Base-by-base conservation (phyloP, 2,797 vertebrate genomes). In the Loriculus beryllinus region DNA sequence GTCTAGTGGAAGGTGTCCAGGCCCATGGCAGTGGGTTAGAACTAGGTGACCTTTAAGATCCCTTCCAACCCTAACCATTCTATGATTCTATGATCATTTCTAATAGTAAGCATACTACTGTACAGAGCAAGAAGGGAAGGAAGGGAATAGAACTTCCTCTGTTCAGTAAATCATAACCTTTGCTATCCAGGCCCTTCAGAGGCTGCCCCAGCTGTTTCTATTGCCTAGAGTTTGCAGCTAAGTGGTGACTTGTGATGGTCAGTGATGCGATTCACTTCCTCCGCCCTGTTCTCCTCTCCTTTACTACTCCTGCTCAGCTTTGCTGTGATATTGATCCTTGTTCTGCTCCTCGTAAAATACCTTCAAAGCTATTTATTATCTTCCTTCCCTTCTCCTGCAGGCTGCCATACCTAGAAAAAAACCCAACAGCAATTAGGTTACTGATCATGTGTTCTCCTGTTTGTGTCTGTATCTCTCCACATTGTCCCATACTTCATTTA, bases 271-370 rank as follows among this genome's bases (percentile, higher is more conserved):
- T 79, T 89, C 48, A 2, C 20, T 48, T 56, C 39, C 42, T 69
- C 48, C 2, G 1, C 56, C 12, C 18, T 48, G 48, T 74, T 26
- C 56, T 65, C 25, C 22, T 86, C 59, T 52, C 29, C 67, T 70
- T 56, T 47, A 13, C 42, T 43, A n/a, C 19, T 47, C 60, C 68
- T 67, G 43, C 52, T 89, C 72, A 31, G n/a, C 42, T 35, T 74
- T 85, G 35, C 18, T 87, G 51, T 45, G 29, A 69, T 80, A 37
- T n/a, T 82, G 51, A 51, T 31, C 22, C 33, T 62, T 82, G 40
- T 77, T 82, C 83, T 89, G 13, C 29, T 77, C 56, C 60, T 90
- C 60, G 56, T 84, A 63, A 80, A 88, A 82, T 31, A 57, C 52
- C 59, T 74, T 48, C 37, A 37, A 80, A 93, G 33, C 23, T 75